phyloP scores from a whole-genome alignment of 2,888 invertebrate species.

The Clitarchus hookeri region DNA sequence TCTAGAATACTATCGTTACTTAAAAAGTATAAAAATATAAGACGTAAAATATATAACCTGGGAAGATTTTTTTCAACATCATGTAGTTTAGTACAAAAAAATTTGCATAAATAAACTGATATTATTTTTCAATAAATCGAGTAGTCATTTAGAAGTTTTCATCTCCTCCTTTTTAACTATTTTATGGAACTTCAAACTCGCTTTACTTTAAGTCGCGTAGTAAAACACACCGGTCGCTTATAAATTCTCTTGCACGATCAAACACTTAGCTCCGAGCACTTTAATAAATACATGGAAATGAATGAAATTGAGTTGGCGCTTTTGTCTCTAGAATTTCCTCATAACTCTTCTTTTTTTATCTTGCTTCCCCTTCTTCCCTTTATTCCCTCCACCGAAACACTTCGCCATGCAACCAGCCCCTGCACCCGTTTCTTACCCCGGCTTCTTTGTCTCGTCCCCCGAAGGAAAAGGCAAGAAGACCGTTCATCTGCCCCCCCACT shows the following conservation, averaged over 20 bases:
- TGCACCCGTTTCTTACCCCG: background rate
- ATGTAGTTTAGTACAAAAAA: background rate
- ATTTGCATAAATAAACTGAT: background rate
- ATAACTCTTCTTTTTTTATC: background rate
- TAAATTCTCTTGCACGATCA: slow-evolving; percentile 14
- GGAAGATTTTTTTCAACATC: background rate
- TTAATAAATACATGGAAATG: slow-evolving; percentile 10
- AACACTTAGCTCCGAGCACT: slow-evolving; percentile 6
- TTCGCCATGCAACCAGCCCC: background rate
- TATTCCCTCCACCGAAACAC: background rate
- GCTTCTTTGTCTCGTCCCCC: background rate
- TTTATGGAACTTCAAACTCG: background rate
- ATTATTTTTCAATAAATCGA: background rate
- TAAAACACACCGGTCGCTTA: slow-evolving; percentile 14
- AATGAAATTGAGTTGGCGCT: slow-evolving; percentile 9
- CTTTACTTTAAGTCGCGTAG: slow-evolving; percentile 1
- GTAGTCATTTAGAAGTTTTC: background rate
- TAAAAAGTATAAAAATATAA: too few species aligned
- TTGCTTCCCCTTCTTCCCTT: background rate
- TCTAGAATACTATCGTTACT: too few species aligned
- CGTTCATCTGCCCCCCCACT: background rate
- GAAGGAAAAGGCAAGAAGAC: slow-evolving; percentile 9
- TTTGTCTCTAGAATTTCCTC: slow-evolving; percentile 8
- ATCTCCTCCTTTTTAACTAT: background rate
- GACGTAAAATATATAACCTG: background rate